A percentile compares a stretch with the other conserved stretches of the same genome.
phyloP scores from a whole-genome alignment of 2,888 invertebrate species.

The Pyralis farinalis region DNA sequence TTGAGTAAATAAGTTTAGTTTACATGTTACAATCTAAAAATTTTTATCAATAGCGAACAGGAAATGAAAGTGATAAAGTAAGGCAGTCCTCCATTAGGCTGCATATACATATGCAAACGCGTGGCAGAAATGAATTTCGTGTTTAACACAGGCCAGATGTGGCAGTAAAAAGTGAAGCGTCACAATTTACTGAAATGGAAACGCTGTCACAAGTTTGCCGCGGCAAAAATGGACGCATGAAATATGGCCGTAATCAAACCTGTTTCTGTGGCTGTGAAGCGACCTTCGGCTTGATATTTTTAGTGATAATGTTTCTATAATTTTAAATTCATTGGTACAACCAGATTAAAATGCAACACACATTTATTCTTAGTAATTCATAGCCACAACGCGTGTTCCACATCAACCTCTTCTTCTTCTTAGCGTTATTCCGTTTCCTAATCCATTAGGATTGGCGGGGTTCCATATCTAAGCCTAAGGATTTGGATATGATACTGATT shows the following conservation, averaged over 20 bases:
- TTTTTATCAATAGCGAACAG: no score
- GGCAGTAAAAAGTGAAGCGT: constrained; percentile 44
- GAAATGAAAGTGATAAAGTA: neutral
- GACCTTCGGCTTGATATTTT: constrained; percentile 1
- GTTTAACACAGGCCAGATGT: constrained; percentile 34
- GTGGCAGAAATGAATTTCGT: constrained; percentile 29
- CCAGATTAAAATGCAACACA: no score
- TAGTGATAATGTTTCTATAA: neutral
- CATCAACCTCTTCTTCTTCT: no score
- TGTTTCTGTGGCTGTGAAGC: constrained; percentile 18
- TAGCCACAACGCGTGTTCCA: no score
- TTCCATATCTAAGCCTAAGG: no score
- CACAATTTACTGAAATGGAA: constrained; percentile 47
- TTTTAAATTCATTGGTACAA: neutral
- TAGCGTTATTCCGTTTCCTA: no score
- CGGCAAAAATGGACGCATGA: constrained; percentile 44
- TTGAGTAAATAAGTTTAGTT: no score
- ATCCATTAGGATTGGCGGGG: no score
- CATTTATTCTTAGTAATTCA: no score
- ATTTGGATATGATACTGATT: no score
- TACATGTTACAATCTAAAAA: no score
- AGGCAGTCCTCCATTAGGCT: constrained; percentile 11
- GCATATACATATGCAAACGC: constrained; percentile 1
- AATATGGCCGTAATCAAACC: constrained; percentile 47
- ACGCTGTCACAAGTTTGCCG: constrained; percentile 38